phyloP scores from a whole-genome alignment of 2,888 invertebrate species.

The Eupithecia tripunctaria region DNA sequence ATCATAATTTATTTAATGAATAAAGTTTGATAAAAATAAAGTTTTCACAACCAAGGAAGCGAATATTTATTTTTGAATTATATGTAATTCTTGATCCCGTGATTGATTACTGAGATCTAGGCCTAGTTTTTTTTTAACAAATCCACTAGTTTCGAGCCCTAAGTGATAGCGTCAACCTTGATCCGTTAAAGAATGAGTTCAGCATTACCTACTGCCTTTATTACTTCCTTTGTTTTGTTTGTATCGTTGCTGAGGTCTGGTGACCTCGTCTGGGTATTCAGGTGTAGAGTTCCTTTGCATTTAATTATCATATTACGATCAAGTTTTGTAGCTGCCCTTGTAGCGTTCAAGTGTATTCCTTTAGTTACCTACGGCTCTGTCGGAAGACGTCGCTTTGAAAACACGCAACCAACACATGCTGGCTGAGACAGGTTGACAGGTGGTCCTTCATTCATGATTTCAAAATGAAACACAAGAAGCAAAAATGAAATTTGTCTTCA shows the following conservation, averaged over 20 bases:
- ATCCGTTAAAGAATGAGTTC: conserved; percentile 40
- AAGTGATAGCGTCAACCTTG: conserved; percentile 45
- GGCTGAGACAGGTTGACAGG: not conserved
- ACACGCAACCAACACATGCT: not conserved
- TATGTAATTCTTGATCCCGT: no score
- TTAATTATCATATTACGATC: not conserved
- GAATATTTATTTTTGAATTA: no score
- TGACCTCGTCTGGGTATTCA: conserved; percentile 14
- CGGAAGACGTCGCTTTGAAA: not conserved
- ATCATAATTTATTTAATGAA: no score
- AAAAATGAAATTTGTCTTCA: no score
- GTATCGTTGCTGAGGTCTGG: conserved; percentile 7
- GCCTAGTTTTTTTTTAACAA: no score
- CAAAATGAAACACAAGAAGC: no score
- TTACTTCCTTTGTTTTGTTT: conserved; percentile 27
- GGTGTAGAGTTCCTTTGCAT: conserved; percentile 7
- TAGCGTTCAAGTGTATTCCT: not conserved
- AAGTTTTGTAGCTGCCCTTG: not conserved
- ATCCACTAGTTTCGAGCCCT: no score
- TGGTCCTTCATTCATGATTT: no score
- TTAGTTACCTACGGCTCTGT: not conserved
- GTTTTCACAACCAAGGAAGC: no score
- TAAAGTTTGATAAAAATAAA: no score
- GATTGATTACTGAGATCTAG: no score
- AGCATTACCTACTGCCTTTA: conserved; percentile 17